Conservation (phyloP, 2,113 vertebrate species). For the Pelecanoides urinatrix region DNA sequence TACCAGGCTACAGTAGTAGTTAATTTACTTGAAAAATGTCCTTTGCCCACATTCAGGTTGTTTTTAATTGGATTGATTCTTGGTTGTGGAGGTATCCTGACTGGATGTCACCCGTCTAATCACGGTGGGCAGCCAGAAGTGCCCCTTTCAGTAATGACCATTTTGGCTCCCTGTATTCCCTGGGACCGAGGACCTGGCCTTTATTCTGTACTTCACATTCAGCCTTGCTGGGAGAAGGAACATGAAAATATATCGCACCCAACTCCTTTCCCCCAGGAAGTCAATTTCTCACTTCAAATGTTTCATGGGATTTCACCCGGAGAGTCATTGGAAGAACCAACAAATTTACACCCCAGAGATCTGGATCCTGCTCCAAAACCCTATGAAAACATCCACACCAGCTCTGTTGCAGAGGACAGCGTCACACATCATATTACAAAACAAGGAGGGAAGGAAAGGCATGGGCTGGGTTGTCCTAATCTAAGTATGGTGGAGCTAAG, state of each 20-base stretch:
- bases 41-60: neutral
- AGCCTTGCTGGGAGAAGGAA: neutral
- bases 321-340: neutral
- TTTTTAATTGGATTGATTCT: neutral
- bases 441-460: neutral
- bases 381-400: neutral
- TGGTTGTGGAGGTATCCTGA: neutral
- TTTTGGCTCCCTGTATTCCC: neutral
- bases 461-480: neutral
- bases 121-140: neutral
- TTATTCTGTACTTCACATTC: neutral
- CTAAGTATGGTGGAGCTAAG: neutral
- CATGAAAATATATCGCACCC: neutral
- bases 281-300: neutral
- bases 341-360: neutral
- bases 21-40: neutral
- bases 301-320: neutral
- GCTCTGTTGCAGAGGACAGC: neutral
- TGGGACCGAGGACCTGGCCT: neutral
- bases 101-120: neutral
- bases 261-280: neutral
- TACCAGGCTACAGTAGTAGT: neutral
- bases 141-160: neutral
- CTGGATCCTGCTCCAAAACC: neutral
- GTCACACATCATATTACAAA: fast-evolving